phyloP scores from a whole-genome alignment of 1,140 invertebrate genomes.

The Nasonia giraulti region DNA sequence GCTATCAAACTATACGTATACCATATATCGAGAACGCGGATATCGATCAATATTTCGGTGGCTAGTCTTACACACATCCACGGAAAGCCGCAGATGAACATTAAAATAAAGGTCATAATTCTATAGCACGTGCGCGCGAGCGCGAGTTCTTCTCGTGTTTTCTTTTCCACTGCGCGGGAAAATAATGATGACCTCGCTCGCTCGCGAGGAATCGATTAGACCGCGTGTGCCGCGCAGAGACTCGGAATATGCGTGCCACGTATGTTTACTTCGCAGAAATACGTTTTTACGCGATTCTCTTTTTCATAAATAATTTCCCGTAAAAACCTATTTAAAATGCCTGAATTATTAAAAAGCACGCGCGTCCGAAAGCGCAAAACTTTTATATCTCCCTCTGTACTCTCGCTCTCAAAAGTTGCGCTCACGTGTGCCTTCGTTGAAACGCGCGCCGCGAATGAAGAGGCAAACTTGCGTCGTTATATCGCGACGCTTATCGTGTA shows the following conservation, averaged over 20 bases:
- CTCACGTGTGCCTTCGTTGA: too few species aligned
- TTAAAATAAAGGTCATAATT: too few species aligned
- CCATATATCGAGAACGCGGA: neutral
- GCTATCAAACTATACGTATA: neutral
- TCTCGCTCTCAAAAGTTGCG: too few species aligned
- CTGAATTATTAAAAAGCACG: too few species aligned
- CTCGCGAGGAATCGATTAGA: slow-evolving; percentile 34
- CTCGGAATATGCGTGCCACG: slow-evolving; percentile 11
- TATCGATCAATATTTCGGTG: slow-evolving; percentile 14
- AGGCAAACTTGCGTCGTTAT: too few species aligned
- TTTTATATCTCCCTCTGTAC: too few species aligned
- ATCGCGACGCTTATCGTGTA: too few species aligned
- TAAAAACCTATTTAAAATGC: too few species aligned
- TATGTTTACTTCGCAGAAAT: slow-evolving; percentile 15
- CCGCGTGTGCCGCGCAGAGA: neutral
- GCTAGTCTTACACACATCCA: neutral
- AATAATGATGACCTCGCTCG: slow-evolving; percentile 33
- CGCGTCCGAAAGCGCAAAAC: too few species aligned
- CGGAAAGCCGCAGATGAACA: too few species aligned
- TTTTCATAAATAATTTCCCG: neutral
- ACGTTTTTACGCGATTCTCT: neutral
- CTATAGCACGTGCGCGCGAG: neutral
- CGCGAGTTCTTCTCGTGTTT: neutral
- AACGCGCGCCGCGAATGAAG: too few species aligned
- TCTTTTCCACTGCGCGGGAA: neutral